phyloP scores from a whole-genome alignment of 2,888 invertebrate species.

The Eueremaeus valkanovi region DNA sequence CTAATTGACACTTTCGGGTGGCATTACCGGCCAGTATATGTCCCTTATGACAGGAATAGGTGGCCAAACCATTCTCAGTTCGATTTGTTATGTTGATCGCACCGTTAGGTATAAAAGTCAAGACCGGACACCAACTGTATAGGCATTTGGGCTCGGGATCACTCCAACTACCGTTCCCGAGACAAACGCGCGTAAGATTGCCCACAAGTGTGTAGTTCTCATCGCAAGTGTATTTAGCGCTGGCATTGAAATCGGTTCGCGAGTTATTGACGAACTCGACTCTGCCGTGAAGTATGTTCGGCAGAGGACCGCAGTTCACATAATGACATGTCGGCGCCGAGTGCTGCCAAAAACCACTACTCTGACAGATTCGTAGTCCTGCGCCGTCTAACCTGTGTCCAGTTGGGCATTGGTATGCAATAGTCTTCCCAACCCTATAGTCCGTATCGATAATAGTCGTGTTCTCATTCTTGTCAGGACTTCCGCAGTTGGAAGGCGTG shows the following conservation, averaged over 20 bases:
- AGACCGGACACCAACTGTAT: slow-evolving; percentile 65
- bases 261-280: slow-evolving; percentile 59
- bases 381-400: slow-evolving; percentile 75
- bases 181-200: slow-evolving; percentile 51
- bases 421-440: slow-evolving; percentile 58
- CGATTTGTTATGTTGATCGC: slow-evolving; percentile 66
- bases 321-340: slow-evolving; percentile 78
- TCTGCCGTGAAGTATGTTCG: slow-evolving; percentile 65
- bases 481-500: slow-evolving; percentile 73
- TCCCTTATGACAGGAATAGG: slow-evolving; percentile 74
- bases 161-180: slow-evolving; percentile 49
- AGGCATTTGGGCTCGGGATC: slow-evolving; percentile 48
- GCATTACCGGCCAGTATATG: slow-evolving; percentile 77
- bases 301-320: slow-evolving; percentile 69
- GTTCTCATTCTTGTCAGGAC: slow-evolving; percentile 72
- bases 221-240: slow-evolving; percentile 70
- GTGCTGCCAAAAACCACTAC: slow-evolving; percentile 78
- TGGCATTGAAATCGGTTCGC: slow-evolving; percentile 73
- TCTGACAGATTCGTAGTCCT: slow-evolving; percentile 64
- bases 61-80: slow-evolving; percentile 70
- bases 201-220: slow-evolving; percentile 81
- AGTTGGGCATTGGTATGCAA: slow-evolving; percentile 72
- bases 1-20: slow-evolving; percentile 72
- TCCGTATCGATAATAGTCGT: slow-evolving; percentile 68
- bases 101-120: slow-evolving; percentile 71